These are phyloP conservation scores for Andricus quercusramuli DNA, from an alignment of 2,888 invertebrate genomes.

Conservation along the genomic window DNA sequence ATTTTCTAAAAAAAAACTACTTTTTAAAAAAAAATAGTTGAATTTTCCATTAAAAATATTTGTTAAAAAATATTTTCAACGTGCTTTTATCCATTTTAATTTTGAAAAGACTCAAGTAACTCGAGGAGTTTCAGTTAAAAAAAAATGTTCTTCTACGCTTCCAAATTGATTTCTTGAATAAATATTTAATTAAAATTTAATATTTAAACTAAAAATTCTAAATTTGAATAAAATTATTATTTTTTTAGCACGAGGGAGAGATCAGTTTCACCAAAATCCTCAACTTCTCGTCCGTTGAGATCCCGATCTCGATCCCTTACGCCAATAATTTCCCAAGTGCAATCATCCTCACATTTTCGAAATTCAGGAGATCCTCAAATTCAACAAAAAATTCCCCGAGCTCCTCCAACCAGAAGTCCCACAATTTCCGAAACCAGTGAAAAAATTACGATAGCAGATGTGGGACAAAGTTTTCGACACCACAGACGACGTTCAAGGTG, in stretches of 20 bases:
- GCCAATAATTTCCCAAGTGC: slow-evolving; percentile 44
- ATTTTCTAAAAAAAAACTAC: no score
- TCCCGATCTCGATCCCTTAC: slow-evolving; percentile 39
- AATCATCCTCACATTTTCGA: slow-evolving; percentile 43
- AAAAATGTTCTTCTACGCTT: no score
- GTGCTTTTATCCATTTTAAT: no score
- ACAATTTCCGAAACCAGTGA: slow-evolving; percentile 59
- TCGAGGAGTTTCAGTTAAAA: no score
- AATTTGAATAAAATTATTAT: no score
- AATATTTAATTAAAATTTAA: no score
- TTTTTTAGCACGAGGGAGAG: slow-evolving; percentile 51
- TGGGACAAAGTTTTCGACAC: slow-evolving; percentile 43
- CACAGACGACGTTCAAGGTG: slow-evolving; percentile 22
- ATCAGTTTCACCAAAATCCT: slow-evolving; percentile 53
- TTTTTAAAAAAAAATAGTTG: no score
- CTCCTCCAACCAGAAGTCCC: slow-evolving; percentile 48
- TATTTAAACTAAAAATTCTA: no score
- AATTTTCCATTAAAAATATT: no score
- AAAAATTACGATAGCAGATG: slow-evolving; percentile 57
- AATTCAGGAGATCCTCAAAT: slow-evolving; percentile 36
- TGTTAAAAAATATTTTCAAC: no score
- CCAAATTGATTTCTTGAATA: no score
- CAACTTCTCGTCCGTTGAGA: slow-evolving; percentile 46
- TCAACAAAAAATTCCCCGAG: background rate
- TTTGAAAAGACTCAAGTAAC: no score